Evolutionary conservation across 2,888 invertebrate species (phyloP), one percentile per base, ranked within the genome.

Genomic region (Machimus rusticus): DNA sequence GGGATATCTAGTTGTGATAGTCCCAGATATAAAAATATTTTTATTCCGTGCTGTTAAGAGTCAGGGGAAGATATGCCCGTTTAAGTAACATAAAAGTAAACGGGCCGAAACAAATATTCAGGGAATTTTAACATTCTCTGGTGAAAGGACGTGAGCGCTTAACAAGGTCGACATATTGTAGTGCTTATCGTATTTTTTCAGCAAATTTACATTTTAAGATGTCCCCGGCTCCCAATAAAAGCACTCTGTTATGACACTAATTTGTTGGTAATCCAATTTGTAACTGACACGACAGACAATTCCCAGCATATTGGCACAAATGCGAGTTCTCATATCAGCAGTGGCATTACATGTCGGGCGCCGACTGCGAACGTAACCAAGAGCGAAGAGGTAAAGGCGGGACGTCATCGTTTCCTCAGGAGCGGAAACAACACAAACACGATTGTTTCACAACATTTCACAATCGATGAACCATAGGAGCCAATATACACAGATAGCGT

Each of bases 401-500:
- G 55, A 77, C 77, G 77, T 86, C 86, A 78, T 78, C 78, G 57
- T 57, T 78, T 78, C 77, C 77, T 37, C 86, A 57, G 74, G 43
- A 66, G 8, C 85, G 74, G 85, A 51, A 86, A 34, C 77, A 86
- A 86, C 86, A 86, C 34, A 86, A 86, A 77, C 28, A 86, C 39
- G 57, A 86, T 86, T 77, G 86, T 78, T 86, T 86, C 78, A 86
- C 86, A 86, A 86, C 86, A 86, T 86, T 86, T 86, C 86, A 86
- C 86, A 86, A 86, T 86, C 86, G 86, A 86, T 77, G 86, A 86
- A 86, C 86, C 86, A 78, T 86, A 31, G 76, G 86, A 46, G 85
- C 85, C 85, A 3, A 85, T 39, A 85, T 85, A 85, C 46, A 74
- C 31, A 84, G 74, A 85, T 16, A 74, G 28, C 55, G 28, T 51